These are phyloP conservation scores for Ardeotis arabs DNA, from an alignment of 2,113 vertebrate species.

Conservation along the genomic window DNA sequence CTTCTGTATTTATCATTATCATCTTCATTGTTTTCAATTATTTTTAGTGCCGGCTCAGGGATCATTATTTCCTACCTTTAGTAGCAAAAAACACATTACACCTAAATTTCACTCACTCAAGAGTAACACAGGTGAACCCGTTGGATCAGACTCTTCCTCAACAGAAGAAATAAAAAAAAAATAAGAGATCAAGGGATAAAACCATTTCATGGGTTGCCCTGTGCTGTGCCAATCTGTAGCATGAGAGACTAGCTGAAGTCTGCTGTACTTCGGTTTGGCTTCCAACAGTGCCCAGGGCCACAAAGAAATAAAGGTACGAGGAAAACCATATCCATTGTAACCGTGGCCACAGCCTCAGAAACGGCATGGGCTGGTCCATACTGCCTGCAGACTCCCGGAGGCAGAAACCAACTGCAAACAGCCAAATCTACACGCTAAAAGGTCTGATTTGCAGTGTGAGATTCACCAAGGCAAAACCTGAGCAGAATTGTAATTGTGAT, in stretches of 20 bases:
- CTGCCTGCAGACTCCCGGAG: not conserved
- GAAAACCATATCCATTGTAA: not conserved
- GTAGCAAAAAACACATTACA: not conserved
- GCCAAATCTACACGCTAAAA: not conserved
- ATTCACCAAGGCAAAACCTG: not conserved
- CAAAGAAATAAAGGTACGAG: not conserved
- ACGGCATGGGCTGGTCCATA: not conserved
- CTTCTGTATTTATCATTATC: not conserved
- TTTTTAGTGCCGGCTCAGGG: not conserved
- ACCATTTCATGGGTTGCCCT: not conserved
- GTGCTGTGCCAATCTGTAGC: not conserved
- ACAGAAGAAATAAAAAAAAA: not conserved
- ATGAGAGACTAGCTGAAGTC: not conserved
- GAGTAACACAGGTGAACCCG: not conserved
- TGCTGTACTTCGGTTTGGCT: not conserved
- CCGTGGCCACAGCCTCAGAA: not conserved
- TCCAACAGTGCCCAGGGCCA: not conserved
- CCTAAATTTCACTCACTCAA: not conserved
- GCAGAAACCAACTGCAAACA: not conserved
- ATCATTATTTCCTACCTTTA: not conserved
- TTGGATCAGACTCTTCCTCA: not conserved
- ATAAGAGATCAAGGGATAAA: not conserved
- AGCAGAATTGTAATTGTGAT: not conserved
- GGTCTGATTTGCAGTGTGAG: not conserved
- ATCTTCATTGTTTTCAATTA: not conserved